A percentile compares a stretch with the other conserved stretches of the same genome.
These are phyloP conservation scores for Percopsis transmontana DNA, from an alignment of 2,113 vertebrate species.

Conservation along the genomic window DNA sequence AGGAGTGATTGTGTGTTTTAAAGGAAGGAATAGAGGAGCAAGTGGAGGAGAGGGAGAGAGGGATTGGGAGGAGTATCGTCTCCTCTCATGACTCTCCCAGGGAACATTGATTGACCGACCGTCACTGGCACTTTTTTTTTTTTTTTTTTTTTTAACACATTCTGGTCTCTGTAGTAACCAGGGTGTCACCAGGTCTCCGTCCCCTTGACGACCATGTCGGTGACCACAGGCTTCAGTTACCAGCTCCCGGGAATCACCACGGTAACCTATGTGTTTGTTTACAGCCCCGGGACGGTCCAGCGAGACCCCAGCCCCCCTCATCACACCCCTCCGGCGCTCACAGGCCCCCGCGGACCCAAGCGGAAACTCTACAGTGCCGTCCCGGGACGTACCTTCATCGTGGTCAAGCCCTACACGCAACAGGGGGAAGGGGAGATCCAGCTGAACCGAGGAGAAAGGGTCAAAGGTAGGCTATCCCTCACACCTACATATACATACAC, in stretches of 20 bases:
- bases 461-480: slow-evolving; percentile 86
- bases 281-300: slow-evolving; percentile 88
- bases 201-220: slow-evolving; percentile 73
- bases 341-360: slow-evolving; percentile 87
- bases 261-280: slow-evolving; percentile 97
- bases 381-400: slow-evolving; percentile 93
- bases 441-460: slow-evolving; percentile 92
- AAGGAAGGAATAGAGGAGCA: slow-evolving; percentile 47
- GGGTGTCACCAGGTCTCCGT: slow-evolving; percentile 59
- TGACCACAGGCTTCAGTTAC: slow-evolving; percentile 82
- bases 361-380: slow-evolving; percentile 96
- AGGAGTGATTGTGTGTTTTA: slow-evolving; percentile 47
- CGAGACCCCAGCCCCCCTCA: slow-evolving; percentile 82
- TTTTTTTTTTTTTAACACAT: slow-evolving; percentile 36
- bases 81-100: slow-evolving; percentile 60
- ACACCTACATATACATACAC: too few species aligned
- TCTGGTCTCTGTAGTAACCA: slow-evolving; percentile 51
- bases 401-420: slow-evolving; percentile 91
- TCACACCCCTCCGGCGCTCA: slow-evolving; percentile 76
- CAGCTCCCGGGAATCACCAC: slow-evolving; percentile 88
- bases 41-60: slow-evolving; percentile 42
- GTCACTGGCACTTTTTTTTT: slow-evolving; percentile 43
- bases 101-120: slow-evolving; percentile 61
- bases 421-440: slow-evolving; percentile 95
- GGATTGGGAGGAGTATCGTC: slow-evolving; percentile 50